Evolutionary conservation across 2,113 vertebrate species (phyloP).

Genomic region (Amphiprion ocellaris): DNA sequence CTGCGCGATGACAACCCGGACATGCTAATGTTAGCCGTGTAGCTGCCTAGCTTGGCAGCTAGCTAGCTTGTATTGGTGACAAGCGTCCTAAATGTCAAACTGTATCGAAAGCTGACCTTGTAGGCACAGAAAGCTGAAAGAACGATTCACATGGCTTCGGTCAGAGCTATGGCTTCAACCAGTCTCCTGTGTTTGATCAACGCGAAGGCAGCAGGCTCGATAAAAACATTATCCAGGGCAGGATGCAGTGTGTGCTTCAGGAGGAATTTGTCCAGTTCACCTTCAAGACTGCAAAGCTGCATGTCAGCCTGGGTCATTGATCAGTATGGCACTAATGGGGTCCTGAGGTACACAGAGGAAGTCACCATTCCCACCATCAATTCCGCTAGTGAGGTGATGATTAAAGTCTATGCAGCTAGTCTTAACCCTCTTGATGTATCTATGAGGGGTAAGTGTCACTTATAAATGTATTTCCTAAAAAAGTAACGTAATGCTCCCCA

Average conservation of each 20-base stretch:
- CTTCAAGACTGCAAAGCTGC: slow-evolving; percentile 60
- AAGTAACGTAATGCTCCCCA: neutral
- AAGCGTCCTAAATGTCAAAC: slow-evolving; percentile 2
- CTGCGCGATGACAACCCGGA: neutral
- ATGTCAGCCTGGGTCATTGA: slow-evolving; percentile 96
- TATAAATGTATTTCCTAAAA: too few relatives aligned
- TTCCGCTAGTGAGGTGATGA: slow-evolving; percentile 90
- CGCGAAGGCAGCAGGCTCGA: slow-evolving; percentile 26
- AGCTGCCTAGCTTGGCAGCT: slow-evolving; percentile 20
- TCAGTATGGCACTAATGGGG: slow-evolving; percentile 89
- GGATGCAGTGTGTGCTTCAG: slow-evolving; percentile 21
- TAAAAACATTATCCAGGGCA: slow-evolving; percentile 44
- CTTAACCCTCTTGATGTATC: slow-evolving; percentile 94
- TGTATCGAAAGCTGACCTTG: slow-evolving; percentile 33
- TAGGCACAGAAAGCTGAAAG: neutral
- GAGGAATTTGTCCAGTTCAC: slow-evolving; percentile 63
- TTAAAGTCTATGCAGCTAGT: slow-evolving; percentile 91
- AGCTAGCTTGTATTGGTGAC: neutral
- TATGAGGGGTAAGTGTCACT: slow-evolving; percentile 91
- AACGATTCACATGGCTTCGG: slow-evolving; percentile 4
- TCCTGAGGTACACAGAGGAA: slow-evolving; percentile 86
- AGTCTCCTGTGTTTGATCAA: slow-evolving; percentile 46
- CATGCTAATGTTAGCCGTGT: slow-evolving; percentile 44
- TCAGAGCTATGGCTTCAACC: slow-evolving; percentile 45
- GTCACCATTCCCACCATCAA: slow-evolving; percentile 84